phyloP scores from a whole-genome alignment of 1,140 invertebrate species.

The Lepidurus arcticus region DNA sequence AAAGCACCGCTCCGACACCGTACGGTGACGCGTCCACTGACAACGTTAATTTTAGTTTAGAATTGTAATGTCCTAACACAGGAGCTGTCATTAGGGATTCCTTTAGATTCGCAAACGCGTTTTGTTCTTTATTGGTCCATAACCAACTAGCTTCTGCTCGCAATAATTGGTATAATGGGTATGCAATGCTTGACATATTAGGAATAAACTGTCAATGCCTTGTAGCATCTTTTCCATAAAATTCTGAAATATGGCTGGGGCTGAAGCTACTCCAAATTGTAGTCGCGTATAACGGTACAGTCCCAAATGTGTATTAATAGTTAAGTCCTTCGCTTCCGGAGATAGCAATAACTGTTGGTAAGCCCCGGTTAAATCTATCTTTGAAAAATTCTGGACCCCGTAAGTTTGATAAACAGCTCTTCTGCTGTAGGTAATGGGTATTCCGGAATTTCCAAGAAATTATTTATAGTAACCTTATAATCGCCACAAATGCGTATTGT shows the following conservation, averaged over 20 bases:
- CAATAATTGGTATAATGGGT: slow-evolving; percentile 43
- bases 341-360: slow-evolving; percentile 40
- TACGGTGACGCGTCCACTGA: too few species aligned
- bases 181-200: slow-evolving; percentile 43
- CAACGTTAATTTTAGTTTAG: too few species aligned
- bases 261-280: slow-evolving; percentile 42
- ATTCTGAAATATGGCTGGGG: slow-evolving; percentile 45
- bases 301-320: slow-evolving; percentile 35
- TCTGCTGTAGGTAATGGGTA: slow-evolving; percentile 39
- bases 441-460: slow-evolving; percentile 34
- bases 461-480: slow-evolving; percentile 48
- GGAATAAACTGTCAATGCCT: slow-evolving; percentile 42
- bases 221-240: slow-evolving; percentile 42
- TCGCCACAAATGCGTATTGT: slow-evolving; percentile 48
- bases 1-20: too few species aligned
- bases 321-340: not conserved
- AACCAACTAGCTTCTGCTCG: not conserved
- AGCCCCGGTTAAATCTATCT: slow-evolving; percentile 41
- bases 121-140: not conserved
- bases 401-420: slow-evolving; percentile 42
- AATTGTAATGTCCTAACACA: too few species aligned
- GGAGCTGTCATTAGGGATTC: not conserved
- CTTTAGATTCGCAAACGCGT: not conserved
- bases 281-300: slow-evolving; percentile 39
- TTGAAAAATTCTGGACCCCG: slow-evolving; percentile 40